Conservation (phyloP, 2,888 invertebrate species). For the Diplolepis rosae region DNA sequence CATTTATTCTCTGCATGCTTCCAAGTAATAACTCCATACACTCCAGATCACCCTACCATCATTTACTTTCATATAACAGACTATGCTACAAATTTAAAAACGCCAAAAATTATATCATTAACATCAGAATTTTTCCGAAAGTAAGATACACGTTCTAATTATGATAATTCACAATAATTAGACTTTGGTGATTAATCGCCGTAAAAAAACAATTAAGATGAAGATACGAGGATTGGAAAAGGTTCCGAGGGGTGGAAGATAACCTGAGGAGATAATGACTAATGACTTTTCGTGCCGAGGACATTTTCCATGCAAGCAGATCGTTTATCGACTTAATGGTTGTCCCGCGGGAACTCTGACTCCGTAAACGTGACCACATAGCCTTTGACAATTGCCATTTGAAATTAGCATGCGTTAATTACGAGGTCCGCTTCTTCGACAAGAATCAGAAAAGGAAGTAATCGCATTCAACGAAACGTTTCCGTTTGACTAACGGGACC, state of each 20-base stretch:
- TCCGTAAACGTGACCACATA: background rate
- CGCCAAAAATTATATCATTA: background rate
- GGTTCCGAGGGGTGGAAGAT: background rate
- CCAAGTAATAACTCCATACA: conserved; percentile 16
- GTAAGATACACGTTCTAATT: background rate
- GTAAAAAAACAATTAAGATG: background rate
- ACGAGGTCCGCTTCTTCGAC: background rate
- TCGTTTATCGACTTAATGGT: conserved; percentile 14
- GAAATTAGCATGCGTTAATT: conserved; percentile 17
- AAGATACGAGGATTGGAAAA: background rate
- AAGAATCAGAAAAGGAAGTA: conserved; percentile 10
- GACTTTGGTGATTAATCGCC: background rate
- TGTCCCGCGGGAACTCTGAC: background rate
- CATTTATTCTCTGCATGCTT: conserved; percentile 22
- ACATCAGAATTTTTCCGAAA: background rate
- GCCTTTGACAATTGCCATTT: conserved; percentile 4
- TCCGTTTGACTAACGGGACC: conserved; percentile 25
- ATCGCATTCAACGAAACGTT: conserved; percentile 15
- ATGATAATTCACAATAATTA: background rate
- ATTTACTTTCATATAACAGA: conserved; percentile 10
- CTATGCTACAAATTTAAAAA: background rate
- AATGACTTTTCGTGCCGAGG: background rate
- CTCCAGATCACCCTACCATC: conserved; percentile 18
- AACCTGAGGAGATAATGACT: conserved; percentile 2
- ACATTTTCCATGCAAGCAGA: conserved; percentile 1